Evolutionary conservation across 2,888 invertebrate species (phyloP), one percentile per base, ranked within the genome.

Genomic region (Mactromeris polynyma): DNA sequence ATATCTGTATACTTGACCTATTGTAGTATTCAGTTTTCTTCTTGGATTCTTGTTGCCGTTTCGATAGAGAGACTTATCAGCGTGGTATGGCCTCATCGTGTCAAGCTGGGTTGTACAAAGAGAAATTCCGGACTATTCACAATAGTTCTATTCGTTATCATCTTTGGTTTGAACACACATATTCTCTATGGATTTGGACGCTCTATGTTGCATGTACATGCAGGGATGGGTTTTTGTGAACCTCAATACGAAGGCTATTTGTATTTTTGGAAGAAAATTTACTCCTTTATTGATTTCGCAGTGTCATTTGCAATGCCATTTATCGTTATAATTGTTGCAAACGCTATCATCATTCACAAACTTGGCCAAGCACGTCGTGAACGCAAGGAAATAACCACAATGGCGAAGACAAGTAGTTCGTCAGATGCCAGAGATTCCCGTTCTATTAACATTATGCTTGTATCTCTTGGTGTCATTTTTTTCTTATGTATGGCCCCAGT

Each of bases 31-130:
- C 89, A 89, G 42, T 64, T 88, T 46, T 91, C 91, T 1, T 91
- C 91, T 2, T 91, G 91, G 89, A 79, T 91, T 9, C 84, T 91
- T 7, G 91, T 91, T 2, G 84, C 86, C n/a, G 89, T 91, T 1
- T 89, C 91, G 19, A 36, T 84, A 26, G 91, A 91, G n/a, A 73
- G 91, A 42, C 69, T 88, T n/a, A 58, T 85, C 17, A 85, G 91
- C 33, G 89, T 91, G 14, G 86, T 88, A 14, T 78, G 88, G 81
- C 91, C 91, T 11, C 88, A 88, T 26, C 73, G 78, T 19, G 87
- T 89, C 17, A 86, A 84, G 64, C 26, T 82, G 14, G 85, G 86
- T 2, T 88, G 86, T 51, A 86, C 84, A 2, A 33, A 51, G 14
- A 88, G 58, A 64, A 58, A 58, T 0, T 78, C 91, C 0, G 19